Base-by-base conservation (phyloP, 2,888 invertebrate genomes). In the Coecobrya sp. region DNA sequence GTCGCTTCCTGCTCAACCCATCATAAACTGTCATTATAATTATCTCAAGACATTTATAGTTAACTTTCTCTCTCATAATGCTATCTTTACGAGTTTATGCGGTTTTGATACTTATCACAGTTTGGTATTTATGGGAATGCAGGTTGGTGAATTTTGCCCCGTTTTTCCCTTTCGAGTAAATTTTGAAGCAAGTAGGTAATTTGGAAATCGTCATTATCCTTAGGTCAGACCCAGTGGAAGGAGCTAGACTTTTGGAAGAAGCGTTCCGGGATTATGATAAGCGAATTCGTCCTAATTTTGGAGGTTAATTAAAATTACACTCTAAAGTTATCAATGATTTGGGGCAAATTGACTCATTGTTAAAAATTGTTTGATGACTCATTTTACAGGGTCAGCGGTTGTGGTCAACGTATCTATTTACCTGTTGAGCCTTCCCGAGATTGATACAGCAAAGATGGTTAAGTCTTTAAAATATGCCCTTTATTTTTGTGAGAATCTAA, bases 241-340 rank as follows among this genome's bases (percentile, higher is more conserved):
- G 76, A 13, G 76, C 86, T 25, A 27, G 86, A 8, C 52, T 87
- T 22, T 22, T 87, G 7, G 87, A 87, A 16, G 87, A 87, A 27
- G 62, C 62, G 8, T 87, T 87, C 25, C 76, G 79, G 1, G 79
- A 87, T 25, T 87, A 87, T 79, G 87, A 87, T 22, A 87, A 79
- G 27, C 76, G 87, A 62, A 87, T 87, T 19, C 76, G 87, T 1
- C 87, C 87, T 7, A 87, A 79, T 52, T 87, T 16, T 62, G 87
- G 87, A 8, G 87, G 87, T 87, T 8, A 7, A 76, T 2, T 4
- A 2, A 36, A 36, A 36, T 22, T 16, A 52, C 25, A 36, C 2
- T 36, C 3, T 7, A 36, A 36, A 36, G 36, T 4, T 36, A 36
- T 4, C 36, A 36, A 36, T 36, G 7, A 7, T 4, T 36, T 36